Evolutionary conservation across 2,888 invertebrate species (phyloP).

Genomic region (Apamea sordens): DNA sequence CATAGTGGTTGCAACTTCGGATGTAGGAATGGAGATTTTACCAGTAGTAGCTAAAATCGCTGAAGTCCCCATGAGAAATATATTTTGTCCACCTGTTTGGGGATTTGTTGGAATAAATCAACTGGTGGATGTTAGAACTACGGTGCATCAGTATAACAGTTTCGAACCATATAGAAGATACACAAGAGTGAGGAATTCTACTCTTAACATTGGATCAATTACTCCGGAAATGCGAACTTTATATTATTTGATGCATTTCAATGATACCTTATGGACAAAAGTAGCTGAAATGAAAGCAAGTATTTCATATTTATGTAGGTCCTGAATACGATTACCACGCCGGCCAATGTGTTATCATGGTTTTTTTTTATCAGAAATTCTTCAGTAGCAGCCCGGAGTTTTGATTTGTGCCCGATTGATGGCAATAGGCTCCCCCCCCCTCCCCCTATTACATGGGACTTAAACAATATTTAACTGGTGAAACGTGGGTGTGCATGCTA

Average conservation of each 20-base stretch:
- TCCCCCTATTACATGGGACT: not conserved
- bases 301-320: constrained; percentile 18
- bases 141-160: constrained; percentile 88
- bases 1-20: constrained; percentile 90
- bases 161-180: constrained; percentile 88
- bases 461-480: not conserved
- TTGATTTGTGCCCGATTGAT: not conserved
- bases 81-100: constrained; percentile 92
- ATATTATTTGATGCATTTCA: constrained; percentile 86
- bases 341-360: not conserved
- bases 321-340: not conserved
- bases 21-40: constrained; percentile 88
- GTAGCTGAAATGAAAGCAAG: constrained; percentile 81
- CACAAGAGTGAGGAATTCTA: constrained; percentile 85
- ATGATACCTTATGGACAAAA: constrained; percentile 81
- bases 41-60: constrained; percentile 83
- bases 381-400: too few relatives aligned
- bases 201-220: constrained; percentile 87
- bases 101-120: constrained; percentile 91
- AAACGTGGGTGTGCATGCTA: not conserved
- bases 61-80: constrained; percentile 84
- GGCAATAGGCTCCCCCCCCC: not conserved
- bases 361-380: not conserved
- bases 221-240: constrained; percentile 89
- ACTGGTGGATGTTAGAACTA: constrained; percentile 89